Base-by-base conservation (phyloP, 2,888 invertebrate species). In the Arge pagana region DNA sequence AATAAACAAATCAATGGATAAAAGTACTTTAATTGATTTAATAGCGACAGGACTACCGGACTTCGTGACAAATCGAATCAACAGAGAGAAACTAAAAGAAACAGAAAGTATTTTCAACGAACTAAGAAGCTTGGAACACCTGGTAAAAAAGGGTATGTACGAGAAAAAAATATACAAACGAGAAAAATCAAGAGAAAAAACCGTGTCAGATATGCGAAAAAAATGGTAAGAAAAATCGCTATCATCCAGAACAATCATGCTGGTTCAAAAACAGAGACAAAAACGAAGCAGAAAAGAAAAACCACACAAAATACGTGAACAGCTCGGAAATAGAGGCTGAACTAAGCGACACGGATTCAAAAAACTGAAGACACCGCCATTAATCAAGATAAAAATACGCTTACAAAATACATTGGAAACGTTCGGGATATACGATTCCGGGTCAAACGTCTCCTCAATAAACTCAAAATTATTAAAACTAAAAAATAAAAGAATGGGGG, bases 361-460 rank as follows among this genome's bases (percentile, higher is more conserved):
- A 54, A 57, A 59, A 59, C 57, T 23, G 48, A 19, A 40, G 24
- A 35, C 42, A 1, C 24, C 57, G 50, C 50, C 56, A 57, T 56
- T 59, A 48, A 56, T 59, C 31, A 54, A 56, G 43, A 13, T 56
- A 31, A 55, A 56, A 36, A 30, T 56, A 42, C 39, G 42, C 15
- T 31, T 58, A 41, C 35, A 60, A 26, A 48, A 52, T 21, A 45
- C 39, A 24, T 42, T 55, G 24, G 43, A 55, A 48, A 18, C 54
- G 40, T 40, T 15, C 43, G 58, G 53, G 49, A 53, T 54, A 30
- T 54, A 59, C 40, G 57, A 59, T 28, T 54, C 56, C 23, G 56
- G 56, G 13, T 59, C 59, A n/a, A 54, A 59, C 33, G 52, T 59
- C 4, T 59, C 57, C 35, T 10, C 56, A 10, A 60, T 59, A 15